Conservation (phyloP, 2,797 vertebrate genomes). For the Myotis vivesi region DNA sequence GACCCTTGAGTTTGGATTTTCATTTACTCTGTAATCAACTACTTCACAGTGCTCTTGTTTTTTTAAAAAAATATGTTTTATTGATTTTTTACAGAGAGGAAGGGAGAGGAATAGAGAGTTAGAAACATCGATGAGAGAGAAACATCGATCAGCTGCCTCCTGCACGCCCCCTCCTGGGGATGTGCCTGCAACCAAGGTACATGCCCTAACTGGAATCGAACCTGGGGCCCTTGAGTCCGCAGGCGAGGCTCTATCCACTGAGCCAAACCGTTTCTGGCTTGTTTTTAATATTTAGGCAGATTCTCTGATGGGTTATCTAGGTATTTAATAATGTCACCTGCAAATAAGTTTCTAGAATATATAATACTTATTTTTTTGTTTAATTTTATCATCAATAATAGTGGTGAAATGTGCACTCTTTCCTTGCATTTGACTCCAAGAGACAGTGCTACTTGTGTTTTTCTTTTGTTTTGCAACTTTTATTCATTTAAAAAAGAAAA, state of each 20-base stretch:
- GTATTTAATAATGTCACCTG: neutral
- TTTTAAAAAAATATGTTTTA: too few species aligned
- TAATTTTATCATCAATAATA: neutral
- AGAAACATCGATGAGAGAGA: too few species aligned
- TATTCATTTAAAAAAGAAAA: neutral
- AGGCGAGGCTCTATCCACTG: too few species aligned
- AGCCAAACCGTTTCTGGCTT: neutral
- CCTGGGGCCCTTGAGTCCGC: too few species aligned
- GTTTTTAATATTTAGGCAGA: neutral
- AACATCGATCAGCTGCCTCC: too few species aligned
- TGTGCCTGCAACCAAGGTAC: too few species aligned
- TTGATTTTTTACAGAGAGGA: too few species aligned
- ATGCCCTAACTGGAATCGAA: too few species aligned
- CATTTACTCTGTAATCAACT: neutral
- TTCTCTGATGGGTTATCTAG: neutral
- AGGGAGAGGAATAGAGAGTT: too few species aligned
- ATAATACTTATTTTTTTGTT: neutral
- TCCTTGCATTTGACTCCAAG: neutral
- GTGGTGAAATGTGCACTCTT: neutral
- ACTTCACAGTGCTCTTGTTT: neutral
- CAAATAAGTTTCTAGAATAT: neutral
- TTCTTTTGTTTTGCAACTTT: neutral
- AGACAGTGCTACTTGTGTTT: neutral
- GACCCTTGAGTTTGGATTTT: neutral
- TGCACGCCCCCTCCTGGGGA: too few species aligned